A percentile compares a stretch with the other conserved stretches of the same genome.
These are phyloP conservation scores for Serripes groenlandicus DNA, from an alignment of 2,888 invertebrate genomes.

Conservation along the genomic window DNA sequence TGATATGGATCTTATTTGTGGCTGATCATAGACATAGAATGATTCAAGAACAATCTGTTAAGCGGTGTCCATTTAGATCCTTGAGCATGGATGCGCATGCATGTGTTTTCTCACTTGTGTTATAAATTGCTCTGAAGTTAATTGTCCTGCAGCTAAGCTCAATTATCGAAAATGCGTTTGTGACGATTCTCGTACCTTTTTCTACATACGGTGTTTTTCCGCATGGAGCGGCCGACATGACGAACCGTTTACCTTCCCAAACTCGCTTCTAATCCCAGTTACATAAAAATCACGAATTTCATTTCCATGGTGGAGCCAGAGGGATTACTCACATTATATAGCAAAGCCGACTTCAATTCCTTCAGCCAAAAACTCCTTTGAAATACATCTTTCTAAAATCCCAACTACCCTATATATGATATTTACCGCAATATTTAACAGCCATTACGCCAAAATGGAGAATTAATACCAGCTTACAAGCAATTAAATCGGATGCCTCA, in stretches of 20 bases:
- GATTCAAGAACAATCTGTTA: too few relatives aligned
- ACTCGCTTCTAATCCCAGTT: slow-evolving; percentile 44
- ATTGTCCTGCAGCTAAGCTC: too few relatives aligned
- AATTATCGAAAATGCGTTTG: too few relatives aligned
- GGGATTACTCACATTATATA: slow-evolving; percentile 52
- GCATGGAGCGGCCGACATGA: slow-evolving; percentile 20
- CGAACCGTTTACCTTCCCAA: slow-evolving; percentile 34
- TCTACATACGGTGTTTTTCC: too few relatives aligned
- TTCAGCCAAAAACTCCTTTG: slow-evolving; percentile 49
- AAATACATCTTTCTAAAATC: slow-evolving; percentile 60
- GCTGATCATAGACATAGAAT: too few relatives aligned
- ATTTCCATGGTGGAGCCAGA: slow-evolving; percentile 56
- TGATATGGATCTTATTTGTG: too few relatives aligned
- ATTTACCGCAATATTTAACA: slow-evolving; percentile 46
- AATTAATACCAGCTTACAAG: slow-evolving; percentile 56
- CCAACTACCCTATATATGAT: slow-evolving; percentile 46
- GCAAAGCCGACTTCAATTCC: slow-evolving; percentile 50
- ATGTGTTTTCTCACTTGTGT: too few relatives aligned
- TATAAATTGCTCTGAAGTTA: too few relatives aligned
- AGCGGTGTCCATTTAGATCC: too few relatives aligned
- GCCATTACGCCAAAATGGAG: slow-evolving; percentile 37
- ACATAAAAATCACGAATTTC: slow-evolving; percentile 64
- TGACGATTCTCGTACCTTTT: too few relatives aligned
- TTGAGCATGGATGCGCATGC: too few relatives aligned
- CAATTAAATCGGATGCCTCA: slow-evolving; percentile 51